Base-by-base conservation (phyloP, 2,888 invertebrate genomes). In the Biston stratarius region DNA sequence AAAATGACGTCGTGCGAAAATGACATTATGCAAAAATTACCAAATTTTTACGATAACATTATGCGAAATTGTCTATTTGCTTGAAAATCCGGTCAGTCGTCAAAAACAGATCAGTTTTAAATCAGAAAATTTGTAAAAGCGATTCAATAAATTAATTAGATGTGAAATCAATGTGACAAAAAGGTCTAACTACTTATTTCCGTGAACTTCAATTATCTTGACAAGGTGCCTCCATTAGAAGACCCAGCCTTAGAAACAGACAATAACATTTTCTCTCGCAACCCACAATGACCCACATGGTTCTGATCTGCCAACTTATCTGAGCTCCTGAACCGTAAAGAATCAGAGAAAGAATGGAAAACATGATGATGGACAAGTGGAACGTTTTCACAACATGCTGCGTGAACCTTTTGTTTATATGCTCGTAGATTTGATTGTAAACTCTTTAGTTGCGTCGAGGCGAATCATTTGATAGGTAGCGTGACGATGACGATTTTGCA, bases 301-400 rank as follows among this genome's bases (percentile, higher is more conserved):
- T 51, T 64, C 74, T 69, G 71, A 72, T 77, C 79, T 74, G 77
- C 74, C 82, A 79, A 81, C 83, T 85, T 83, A 86, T 84, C 83
- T 77, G 85, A 84, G 81, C 77, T 65, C 77, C 79, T 85, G 87
- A 87, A 85, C 88, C 88, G 76, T 83, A 77, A 42, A 38, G 53
- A 42, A 53, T 61, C 53, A 58, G 62, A 57, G 57, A 67, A 62
- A 67, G 57, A 61, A 52, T 55, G 72, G 71, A 71, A 74, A 53
- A 15, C 40, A 40, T 69, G 62, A 55, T 9, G 15, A 14, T 47
- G 45, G 40, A 10, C 71, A 73, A 71, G 57, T 74, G 60, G 72
- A 62, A 36, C 72, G 71, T 72, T 76, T 75, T 76, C 75, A 64
- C 70, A 61, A 60, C 42, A 15, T 24, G 42, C 36, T 34, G 9